Evolutionary conservation across 2,888 invertebrate species (phyloP), one percentile per base, ranked within the genome.

Genomic region (Esperia sulphurella): DNA sequence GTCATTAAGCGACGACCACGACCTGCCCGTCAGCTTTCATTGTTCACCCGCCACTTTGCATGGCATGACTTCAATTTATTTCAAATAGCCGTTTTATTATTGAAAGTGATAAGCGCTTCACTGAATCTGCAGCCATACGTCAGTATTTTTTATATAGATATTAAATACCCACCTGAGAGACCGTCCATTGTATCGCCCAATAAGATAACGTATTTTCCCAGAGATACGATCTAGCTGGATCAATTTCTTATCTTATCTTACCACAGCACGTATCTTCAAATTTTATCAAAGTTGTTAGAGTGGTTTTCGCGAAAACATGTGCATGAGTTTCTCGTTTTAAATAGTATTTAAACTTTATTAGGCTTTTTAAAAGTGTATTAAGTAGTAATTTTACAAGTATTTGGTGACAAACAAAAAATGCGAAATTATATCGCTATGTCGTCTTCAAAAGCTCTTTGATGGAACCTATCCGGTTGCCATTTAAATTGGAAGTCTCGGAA

Each of bases 1-100:
- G 71, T 69, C 74, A 75, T 78, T 76, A 75, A 73, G 64, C 67
- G 68, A 63, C 69, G 68, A 65, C 68, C 70, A 65, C 73, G 79
- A 79, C 75, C 74, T 75, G 77, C 72, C 71, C 64, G 69, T 71
- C 79, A 66, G 78, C 77, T 77, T 79, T 79, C 76, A 81, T 83
- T 83, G 82, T 83, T 79, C 74, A 71, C 64, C 66, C 67, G 71
- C 57, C 67, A 65, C 68, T 78, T 75, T 76, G 75, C 79, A 77
- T 79, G 73, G 71, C 62, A 60, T 56, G 63, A 69, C 61, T 67
- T 66, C 59, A 70, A 69, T 69, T 72, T 66, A 69, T 68, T 72
- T 67, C 65, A 60, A 61, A 68, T 59, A 65, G 67, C 57, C 52
- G 58, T 63, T 64, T 60, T 65, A 62, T 71, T 61, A 70, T 69